Evolutionary conservation across 2,888 invertebrate genomes (phyloP), one percentile per base, ranked within the genome.

Genomic region (Drosophila mimetica): DNA sequence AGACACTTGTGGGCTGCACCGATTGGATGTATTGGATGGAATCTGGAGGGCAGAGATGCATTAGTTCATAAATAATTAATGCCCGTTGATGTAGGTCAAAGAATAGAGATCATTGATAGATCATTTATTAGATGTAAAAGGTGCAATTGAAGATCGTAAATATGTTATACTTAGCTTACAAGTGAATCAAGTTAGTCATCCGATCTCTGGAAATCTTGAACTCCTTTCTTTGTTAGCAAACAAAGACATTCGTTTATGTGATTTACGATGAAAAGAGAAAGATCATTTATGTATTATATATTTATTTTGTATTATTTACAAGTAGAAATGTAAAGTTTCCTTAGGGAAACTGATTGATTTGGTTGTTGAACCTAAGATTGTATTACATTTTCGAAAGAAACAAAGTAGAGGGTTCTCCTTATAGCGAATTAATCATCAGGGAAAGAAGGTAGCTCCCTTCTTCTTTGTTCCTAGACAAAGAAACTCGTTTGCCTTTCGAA

Each of bases 41-140:
- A 9, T 50, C 50, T 41, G 50, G 64, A 63, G 18, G 34, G 46
- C 46, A 46, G 9, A 22, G 37, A 34, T 48, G 14, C 34, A 32
- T 20, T 34, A 48, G 36, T 50, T 50, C 48, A 60, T 42, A 41
- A 25, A 42, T 59, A 59, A 59, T 41, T 30, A 50, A n/a, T 51
- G 34, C 9, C 20, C 14, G 36, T 60, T 61, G 37, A 61, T 61
- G 60, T 61, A 61, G 60, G 60, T 59, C 60, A 37, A 32, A 59
- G n/a, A n/a, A 9, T 18, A 36, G n/a, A 36, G n/a, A 22, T 16
- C n/a, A 22, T 18, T 6, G 4, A 9, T 9, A 11, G 18, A 52
- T 18, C 14, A 46, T 20, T 22, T 22, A 22, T 3, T 1, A n/a
- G 30, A 22, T 32, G 20, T 36, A 36, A 14, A 28, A 9, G 36